A percentile compares a stretch with the other conserved stretches of the same genome.
These are phyloP conservation scores for Daktulosphaira vitifoliae DNA, from an alignment of 1,140 invertebrate species.

Conservation along the genomic window DNA sequence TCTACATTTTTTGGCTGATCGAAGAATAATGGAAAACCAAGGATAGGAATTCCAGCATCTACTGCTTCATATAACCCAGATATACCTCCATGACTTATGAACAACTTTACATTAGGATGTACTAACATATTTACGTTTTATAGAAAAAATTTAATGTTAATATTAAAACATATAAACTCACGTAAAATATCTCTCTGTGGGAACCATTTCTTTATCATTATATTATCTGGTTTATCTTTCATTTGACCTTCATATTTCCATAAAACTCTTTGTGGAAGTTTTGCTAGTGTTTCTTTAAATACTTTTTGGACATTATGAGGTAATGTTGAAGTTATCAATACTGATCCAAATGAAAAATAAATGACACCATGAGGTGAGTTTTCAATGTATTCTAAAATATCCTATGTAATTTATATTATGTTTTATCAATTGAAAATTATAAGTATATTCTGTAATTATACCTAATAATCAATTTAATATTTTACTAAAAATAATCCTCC, in stretches of 20 bases:
- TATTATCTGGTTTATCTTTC: slow-evolving; percentile 47
- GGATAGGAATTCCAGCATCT: too few relatives aligned
- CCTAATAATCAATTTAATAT: too few relatives aligned
- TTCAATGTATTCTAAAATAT: slow-evolving; percentile 52
- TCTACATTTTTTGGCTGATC: too few relatives aligned
- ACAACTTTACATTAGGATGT: slow-evolving; percentile 11
- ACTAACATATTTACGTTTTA: too few relatives aligned
- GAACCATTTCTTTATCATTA: too few relatives aligned
- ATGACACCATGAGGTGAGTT: slow-evolving; percentile 52
- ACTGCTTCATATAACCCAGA: slow-evolving; percentile 15
- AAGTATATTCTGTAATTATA: too few relatives aligned
- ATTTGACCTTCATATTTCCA: slow-evolving; percentile 54
- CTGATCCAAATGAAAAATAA: slow-evolving; percentile 59
- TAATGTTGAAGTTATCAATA: slow-evolving; percentile 42
- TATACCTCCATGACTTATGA: slow-evolving; percentile 13
- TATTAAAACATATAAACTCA: too few relatives aligned
- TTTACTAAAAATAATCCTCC: too few relatives aligned
- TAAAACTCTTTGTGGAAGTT: slow-evolving; percentile 51
- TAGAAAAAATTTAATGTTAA: too few relatives aligned
- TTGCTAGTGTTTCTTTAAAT: slow-evolving; percentile 52
- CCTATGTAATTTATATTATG: slow-evolving; percentile 41
- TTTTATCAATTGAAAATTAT: too few relatives aligned
- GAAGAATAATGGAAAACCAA: too few relatives aligned
- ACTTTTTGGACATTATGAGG: slow-evolving; percentile 49
- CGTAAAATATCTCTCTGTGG: too few relatives aligned